A percentile compares a stretch with the other conserved stretches of the same genome.
phyloP scores from a whole-genome alignment of 2,113 vertebrate genomes.

The Paradoxurus hermaphroditus region DNA sequence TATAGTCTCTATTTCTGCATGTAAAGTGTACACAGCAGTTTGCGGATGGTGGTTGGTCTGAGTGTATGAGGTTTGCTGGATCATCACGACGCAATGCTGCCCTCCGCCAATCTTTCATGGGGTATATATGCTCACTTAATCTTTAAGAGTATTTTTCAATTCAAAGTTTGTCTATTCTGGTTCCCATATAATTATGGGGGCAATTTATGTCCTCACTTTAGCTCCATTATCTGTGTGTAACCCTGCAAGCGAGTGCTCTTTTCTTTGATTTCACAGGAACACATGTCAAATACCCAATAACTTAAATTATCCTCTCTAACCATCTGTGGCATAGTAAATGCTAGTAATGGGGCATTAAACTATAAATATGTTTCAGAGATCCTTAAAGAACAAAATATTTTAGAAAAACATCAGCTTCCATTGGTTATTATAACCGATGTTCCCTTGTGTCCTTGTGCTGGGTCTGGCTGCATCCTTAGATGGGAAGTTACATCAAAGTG shows the following conservation, averaged over 20 bases:
- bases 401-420: slow-evolving; percentile 90
- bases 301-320: slow-evolving; percentile 78
- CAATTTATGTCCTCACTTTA: slow-evolving; percentile 46
- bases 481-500: slow-evolving; percentile 95
- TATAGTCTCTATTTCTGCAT: slow-evolving; percentile 50
- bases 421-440: slow-evolving; percentile 98
- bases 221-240: slow-evolving; percentile 65
- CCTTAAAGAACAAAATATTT: slow-evolving; percentile 77
- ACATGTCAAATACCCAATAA: slow-evolving; percentile 68
- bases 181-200: slow-evolving; percentile 55
- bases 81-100: background rate
- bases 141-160: slow-evolving; percentile 41
- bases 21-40: slow-evolving; percentile 58
- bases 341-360: slow-evolving; percentile 82
- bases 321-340: slow-evolving; percentile 80
- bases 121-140: slow-evolving; percentile 41
- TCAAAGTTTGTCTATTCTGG: slow-evolving; percentile 54
- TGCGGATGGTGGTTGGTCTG: slow-evolving; percentile 13
- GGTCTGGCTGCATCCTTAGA: slow-evolving; percentile 92
- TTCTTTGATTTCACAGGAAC: slow-evolving; percentile 64
- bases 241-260: slow-evolving; percentile 60
- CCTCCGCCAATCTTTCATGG: slow-evolving; percentile 14
- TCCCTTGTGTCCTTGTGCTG: slow-evolving; percentile 93
- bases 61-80: slow-evolving; percentile 42
- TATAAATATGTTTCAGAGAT: slow-evolving; percentile 78